Base-by-base conservation (phyloP, 2,113 vertebrate genomes). In the Limanda limanda region DNA sequence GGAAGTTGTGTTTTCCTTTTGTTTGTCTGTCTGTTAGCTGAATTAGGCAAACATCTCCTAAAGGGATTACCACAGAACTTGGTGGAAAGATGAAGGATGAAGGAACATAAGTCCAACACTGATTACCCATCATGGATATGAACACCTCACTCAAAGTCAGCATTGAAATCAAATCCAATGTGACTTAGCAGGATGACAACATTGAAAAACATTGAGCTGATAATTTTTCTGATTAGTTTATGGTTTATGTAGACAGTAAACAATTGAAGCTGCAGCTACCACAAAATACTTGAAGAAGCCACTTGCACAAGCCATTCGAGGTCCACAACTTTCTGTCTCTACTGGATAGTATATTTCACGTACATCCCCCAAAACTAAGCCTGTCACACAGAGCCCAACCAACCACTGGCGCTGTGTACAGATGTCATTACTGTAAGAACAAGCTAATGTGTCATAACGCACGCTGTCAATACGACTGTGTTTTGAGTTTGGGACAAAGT, bases 351-450 rank as follows among this genome's bases (percentile, higher is more conserved):
- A 4, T 31, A 8, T 31, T 31, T 7, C 31, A 31, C 31, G 6
- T 31, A 6, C 31, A 31, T 31, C 31, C 31, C 31, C 31, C 31
- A 7, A 31, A 31, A 31, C 75, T 91, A 91, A 89, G 88, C 85
- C 88, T 93, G 69, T 77, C 71, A 83, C 81, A 63, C 71, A 78
- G 78, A 79, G 55, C 55, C 37, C 63, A 62, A 51, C 67, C 76
- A 56, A 73, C 67, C 79, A 37, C 83, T 82, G 81, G 81, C 83
- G 63, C 77, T 79, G 81, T 74, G 57, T 76, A 58, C 1, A 13
- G 25, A 76, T 55, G 47, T 24, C 12, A 69, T 79, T 76, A 70
- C 67, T 45, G 27, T 27, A n/a, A 37, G 12, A 55, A 3, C 48
- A 3, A 5, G 11, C n/a, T 48, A 20, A 2, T 31, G 3, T 23